These are phyloP conservation scores for Dinocampus coccinellae DNA, from an alignment of 2,888 invertebrate species.

Conservation along the genomic window DNA sequence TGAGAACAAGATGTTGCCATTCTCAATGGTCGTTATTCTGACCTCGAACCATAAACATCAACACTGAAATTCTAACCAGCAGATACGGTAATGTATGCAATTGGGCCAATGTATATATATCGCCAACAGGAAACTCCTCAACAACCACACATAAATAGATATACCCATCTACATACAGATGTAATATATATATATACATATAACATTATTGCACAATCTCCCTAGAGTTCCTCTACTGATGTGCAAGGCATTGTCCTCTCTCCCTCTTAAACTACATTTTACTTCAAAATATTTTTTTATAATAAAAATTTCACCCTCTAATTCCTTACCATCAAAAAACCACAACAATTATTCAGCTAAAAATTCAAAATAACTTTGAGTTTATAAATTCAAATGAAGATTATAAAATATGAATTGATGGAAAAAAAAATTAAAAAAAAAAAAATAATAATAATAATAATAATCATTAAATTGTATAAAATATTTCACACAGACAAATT, in stretches of 20 bases:
- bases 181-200: not conserved
- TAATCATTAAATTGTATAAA: not conserved
- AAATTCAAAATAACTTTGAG: not conserved
- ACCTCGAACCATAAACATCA: slow-evolving; percentile 34
- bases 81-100: slow-evolving; percentile 49
- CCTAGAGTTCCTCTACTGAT: not conserved
- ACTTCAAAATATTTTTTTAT: not conserved
- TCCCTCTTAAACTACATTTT: not conserved
- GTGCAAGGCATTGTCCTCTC: not conserved
- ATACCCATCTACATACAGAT: not conserved
- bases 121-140: not conserved
- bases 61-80: slow-evolving; percentile 9
- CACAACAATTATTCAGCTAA: no score
- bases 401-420: no score
- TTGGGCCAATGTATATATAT: slow-evolving; percentile 40
- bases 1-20: slow-evolving; percentile 27
- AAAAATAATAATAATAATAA: no score
- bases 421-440: no score
- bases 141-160: not conserved
- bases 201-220: not conserved
- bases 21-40: slow-evolving; percentile 3
- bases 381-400: not conserved
- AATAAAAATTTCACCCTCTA: not conserved
- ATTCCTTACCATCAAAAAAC: no score
- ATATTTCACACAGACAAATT: not conserved